phyloP scores from a whole-genome alignment of 2,797 vertebrate species.

The Sebastes cheni region DNA sequence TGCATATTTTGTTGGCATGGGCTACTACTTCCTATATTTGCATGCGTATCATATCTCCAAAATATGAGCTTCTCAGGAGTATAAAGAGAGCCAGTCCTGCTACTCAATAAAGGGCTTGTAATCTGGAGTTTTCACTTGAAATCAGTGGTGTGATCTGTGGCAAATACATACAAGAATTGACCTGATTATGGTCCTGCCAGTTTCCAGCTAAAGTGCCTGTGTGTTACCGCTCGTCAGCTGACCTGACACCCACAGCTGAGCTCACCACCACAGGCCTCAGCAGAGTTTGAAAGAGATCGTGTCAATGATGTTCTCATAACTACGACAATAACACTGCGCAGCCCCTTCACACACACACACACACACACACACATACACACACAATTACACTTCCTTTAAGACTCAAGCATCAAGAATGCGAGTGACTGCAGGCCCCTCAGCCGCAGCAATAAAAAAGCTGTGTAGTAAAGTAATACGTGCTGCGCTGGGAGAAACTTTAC shows the following conservation, averaged over 20 bases:
- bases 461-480: background rate
- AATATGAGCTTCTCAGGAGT: background rate
- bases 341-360: background rate
- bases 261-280: constrained; percentile 20
- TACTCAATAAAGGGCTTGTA: background rate
- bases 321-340: background rate
- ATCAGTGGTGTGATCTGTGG: background rate
- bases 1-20: background rate
- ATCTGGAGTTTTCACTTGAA: background rate
- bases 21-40: background rate
- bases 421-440: background rate
- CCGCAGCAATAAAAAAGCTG: constrained; percentile 1
- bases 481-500: background rate
- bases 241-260: background rate
- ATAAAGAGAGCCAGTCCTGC: background rate
- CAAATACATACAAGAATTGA: background rate
- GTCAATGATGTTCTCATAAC: background rate
- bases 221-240: constrained; percentile 8
- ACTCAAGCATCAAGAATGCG: constrained; percentile 14
- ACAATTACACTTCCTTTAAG: background rate
- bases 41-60: background rate
- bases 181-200: background rate
- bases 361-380: background rate
- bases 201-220: background rate
- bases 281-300: constrained; percentile 7